These are phyloP conservation scores for Thalpophila matura DNA, from an alignment of 2,888 invertebrate species.

Conservation along the genomic window DNA sequence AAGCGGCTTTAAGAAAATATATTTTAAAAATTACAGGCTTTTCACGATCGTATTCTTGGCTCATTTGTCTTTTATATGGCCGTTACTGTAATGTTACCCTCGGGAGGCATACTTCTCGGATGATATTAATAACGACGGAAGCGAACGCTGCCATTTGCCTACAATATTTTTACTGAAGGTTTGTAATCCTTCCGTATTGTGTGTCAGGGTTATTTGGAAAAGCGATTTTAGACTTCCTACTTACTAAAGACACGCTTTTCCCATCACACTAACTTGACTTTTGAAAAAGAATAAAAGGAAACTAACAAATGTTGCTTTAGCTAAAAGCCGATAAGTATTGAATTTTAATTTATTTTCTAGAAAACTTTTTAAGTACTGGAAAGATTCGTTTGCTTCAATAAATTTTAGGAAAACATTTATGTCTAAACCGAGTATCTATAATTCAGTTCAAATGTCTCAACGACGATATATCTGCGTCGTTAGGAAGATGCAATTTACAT, in stretches of 20 bases:
- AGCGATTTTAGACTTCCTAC: slow-evolving; percentile 7
- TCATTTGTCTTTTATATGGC: slow-evolving; percentile 81
- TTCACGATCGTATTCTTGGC: slow-evolving; percentile 73
- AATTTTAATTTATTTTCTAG: too few relatives aligned
- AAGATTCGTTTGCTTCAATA: too few relatives aligned
- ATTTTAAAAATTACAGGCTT: slow-evolving; percentile 72
- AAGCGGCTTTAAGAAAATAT: slow-evolving; percentile 67
- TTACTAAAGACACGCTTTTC: not conserved
- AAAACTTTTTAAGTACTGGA: too few relatives aligned
- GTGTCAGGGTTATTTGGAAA: slow-evolving; percentile 22
- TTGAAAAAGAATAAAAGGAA: not conserved
- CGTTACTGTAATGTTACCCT: slow-evolving; percentile 78
- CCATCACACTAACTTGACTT: not conserved
- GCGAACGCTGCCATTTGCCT: slow-evolving; percentile 72
- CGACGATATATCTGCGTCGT: slow-evolving; percentile 53
- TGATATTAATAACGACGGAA: slow-evolving; percentile 78
- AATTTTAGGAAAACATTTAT: slow-evolving; percentile 38
- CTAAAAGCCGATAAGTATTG: too few relatives aligned
- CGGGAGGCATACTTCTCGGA: slow-evolving; percentile 74
- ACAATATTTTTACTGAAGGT: slow-evolving; percentile 59
- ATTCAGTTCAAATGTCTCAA: slow-evolving; percentile 52
- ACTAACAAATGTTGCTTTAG: too few relatives aligned
- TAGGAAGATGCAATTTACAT: slow-evolving; percentile 63
- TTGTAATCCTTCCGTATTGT: slow-evolving; percentile 53
- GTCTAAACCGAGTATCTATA: slow-evolving; percentile 53